Evolutionary conservation across 2,888 invertebrate genomes (phyloP), one percentile per base, ranked within the genome.

Genomic region (Cheilosia grossa): DNA sequence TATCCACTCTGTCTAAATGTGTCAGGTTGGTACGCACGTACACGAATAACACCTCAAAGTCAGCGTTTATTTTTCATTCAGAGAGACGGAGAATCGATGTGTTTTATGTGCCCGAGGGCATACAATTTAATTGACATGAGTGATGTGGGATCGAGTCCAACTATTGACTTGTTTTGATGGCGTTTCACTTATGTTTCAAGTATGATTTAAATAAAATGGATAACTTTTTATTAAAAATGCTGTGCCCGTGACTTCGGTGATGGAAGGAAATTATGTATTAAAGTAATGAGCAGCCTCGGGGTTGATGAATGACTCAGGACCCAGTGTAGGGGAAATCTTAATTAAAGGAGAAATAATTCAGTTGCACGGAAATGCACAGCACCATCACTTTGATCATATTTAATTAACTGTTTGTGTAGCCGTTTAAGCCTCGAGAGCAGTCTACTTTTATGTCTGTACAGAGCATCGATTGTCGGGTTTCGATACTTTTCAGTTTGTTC

Each of bases 301-400:
- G n/a, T n/a, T n/a, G n/a, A n/a, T n/a, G n/a, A n/a, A n/a, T n/a
- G n/a, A n/a, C n/a, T n/a, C n/a, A n/a, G n/a, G n/a, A n/a, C 6
- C 51, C 51, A 3, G 15, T 21, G 44, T 9, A 21, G 44, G 61
- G 69, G 53, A 51, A 64, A 66, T 47, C 64, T 82, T 75, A 70
- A 70, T 70, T 69, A 75, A 74, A 74, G 69, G 30, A 79, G 51
- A 72, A 56, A 72, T 70, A 51, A 47, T 72, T 56, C 49, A 33
- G 19, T 56, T 64, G 64, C 75, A 75, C 66, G 70, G 66, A 58
- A 75, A 51, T 66, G 75, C 40, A 27, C 10, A 53, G 33, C 17
- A 63, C 19, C 37, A 4, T 37, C 63, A 51, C 64, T 21, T 24
- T 33, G 37, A 64, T 51, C 37, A 30, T 13, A 54, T 67, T 54